Percentiles rank a stretch among this genome's conserved stretches.
Conservation (phyloP, 2,113 vertebrate genomes). For the Nycticorax nycticorax region DNA sequence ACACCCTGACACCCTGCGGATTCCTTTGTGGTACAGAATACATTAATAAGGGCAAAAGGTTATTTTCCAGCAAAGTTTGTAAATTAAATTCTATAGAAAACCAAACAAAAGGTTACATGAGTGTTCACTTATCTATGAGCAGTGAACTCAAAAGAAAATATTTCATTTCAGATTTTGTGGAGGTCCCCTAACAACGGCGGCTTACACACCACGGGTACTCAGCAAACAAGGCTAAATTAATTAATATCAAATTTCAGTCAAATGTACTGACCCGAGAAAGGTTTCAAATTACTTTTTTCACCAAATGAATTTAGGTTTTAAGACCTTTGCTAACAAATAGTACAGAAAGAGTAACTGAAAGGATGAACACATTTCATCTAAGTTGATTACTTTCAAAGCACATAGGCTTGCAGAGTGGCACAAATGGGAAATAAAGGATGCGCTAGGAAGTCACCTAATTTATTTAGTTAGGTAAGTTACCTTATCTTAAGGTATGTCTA, state of each 20-base stretch:
- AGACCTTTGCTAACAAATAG: not conserved
- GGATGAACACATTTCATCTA: not conserved
- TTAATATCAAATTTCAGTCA: slow-evolving; percentile 9
- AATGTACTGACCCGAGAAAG: not conserved
- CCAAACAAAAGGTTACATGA: slow-evolving; percentile 42
- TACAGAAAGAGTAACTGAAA: not conserved
- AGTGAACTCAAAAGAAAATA: not conserved
- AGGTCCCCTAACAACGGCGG: not conserved
- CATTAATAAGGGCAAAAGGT: slow-evolving; percentile 46
- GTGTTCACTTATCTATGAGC: not conserved
- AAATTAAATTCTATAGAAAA: slow-evolving; percentile 46
- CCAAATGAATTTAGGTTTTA: not conserved
- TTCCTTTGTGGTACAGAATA: slow-evolving; percentile 26
- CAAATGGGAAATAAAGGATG: not conserved
- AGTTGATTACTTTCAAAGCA: not conserved
- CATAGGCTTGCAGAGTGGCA: accelerated
- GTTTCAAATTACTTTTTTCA: not conserved
- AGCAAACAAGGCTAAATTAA: not conserved
- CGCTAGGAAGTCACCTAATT: not conserved
- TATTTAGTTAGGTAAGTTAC: not conserved
- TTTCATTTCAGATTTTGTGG: slow-evolving; percentile 14
- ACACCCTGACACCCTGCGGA: not conserved
- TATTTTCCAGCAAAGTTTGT: slow-evolving; percentile 38
- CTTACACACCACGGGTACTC: not conserved
- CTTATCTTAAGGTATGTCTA: not conserved